Evolutionary conservation across 2,888 invertebrate species (phyloP).

Genomic region (Lasius fuliginosus): DNA sequence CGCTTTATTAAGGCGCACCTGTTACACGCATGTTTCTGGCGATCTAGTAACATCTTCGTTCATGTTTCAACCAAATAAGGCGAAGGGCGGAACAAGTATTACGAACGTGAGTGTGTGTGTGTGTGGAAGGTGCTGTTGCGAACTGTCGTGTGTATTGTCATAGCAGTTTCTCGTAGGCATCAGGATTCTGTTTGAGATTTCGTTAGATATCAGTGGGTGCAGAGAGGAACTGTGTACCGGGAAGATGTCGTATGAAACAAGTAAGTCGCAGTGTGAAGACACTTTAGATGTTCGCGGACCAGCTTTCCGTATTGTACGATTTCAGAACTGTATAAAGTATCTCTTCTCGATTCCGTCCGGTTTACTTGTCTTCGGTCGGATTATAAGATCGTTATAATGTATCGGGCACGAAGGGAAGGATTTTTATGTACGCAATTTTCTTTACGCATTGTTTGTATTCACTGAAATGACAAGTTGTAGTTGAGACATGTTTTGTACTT

Average conservation of each 20-base stretch:
- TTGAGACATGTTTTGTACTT: neutral
- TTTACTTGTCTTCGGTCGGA: conserved; percentile 61
- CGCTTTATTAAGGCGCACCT: neutral
- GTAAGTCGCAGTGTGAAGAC: conserved; percentile 74
- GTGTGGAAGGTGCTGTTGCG: conserved; percentile 27
- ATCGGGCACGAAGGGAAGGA: too few relatives aligned
- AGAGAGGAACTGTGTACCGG: conserved; percentile 60
- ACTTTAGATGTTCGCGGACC: neutral
- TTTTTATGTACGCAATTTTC: neutral
- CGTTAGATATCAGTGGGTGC: conserved; percentile 66
- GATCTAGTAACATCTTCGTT: conserved; percentile 59
- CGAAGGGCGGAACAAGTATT: conserved; percentile 83
- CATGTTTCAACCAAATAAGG: conserved; percentile 81
- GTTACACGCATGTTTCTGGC: neutral
- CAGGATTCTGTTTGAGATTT: conserved; percentile 57
- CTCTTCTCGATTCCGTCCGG: conserved; percentile 54
- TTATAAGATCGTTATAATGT: conserved; percentile 51
- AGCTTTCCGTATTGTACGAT: neutral
- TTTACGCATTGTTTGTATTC: neutral
- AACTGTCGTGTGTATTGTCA: conserved; percentile 15
- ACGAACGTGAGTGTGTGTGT: conserved; percentile 47
- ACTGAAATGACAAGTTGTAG: neutral
- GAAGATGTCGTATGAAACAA: conserved; percentile 83
- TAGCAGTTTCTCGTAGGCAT: conserved; percentile 10
- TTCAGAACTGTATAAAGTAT: conserved; percentile 26